Evolutionary conservation across 1,140 invertebrate genomes (phyloP).

Genomic region (Pteromalus puparum): DNA sequence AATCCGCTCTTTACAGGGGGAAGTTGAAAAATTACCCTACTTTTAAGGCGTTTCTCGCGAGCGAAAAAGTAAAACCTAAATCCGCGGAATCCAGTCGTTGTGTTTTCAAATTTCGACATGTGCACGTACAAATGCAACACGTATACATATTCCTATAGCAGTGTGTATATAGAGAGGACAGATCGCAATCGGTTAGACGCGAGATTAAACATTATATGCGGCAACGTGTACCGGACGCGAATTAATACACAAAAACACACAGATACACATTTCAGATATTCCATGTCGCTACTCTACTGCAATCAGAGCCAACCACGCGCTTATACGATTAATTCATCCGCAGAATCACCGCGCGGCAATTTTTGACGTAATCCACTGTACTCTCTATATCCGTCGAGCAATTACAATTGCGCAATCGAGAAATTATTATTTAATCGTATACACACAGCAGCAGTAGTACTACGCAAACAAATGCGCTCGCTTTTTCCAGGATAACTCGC

Average conservation of each 20-base stretch:
- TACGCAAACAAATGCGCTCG: not conserved
- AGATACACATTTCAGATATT: not conserved
- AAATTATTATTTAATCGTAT: conserved; percentile 7
- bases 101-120: conserved; percentile 13
- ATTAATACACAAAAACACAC: not conserved
- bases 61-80: not conserved
- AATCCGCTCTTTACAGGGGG: conserved; percentile 50
- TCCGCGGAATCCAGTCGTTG: not conserved
- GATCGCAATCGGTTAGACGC: not conserved
- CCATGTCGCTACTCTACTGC: not conserved
- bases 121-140: too few relatives aligned
- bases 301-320: not conserved
- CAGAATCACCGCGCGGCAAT: not conserved
- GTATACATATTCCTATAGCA: too few relatives aligned
- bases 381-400: not conserved
- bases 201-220: not conserved
- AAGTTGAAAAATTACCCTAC: conserved; percentile 41
- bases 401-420: conserved; percentile 8
- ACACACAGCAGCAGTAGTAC: not conserved
- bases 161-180: not conserved
- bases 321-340: not conserved
- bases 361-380: not conserved
- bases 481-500: conserved; percentile 7
- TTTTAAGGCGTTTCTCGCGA: conserved; percentile 10
- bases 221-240: not conserved